phyloP scores from a whole-genome alignment of 1,140 invertebrate species.

The Triops cancriformis region DNA sequence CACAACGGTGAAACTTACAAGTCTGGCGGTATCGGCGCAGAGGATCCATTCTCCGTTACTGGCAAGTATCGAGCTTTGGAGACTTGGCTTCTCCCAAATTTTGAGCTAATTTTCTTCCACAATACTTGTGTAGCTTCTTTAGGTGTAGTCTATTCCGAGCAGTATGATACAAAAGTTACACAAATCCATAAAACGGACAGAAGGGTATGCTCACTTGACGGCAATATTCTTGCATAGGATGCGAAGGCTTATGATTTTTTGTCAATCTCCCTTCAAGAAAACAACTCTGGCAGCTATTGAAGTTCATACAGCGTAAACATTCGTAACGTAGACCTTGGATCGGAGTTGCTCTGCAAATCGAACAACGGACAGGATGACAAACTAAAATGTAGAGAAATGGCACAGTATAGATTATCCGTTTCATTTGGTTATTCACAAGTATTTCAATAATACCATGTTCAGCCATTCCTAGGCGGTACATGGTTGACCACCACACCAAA shows the following conservation, averaged over 20 bases:
- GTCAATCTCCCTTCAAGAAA: conserved; percentile 63
- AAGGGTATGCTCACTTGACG: conserved; percentile 40
- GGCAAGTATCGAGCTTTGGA: conserved; percentile 37
- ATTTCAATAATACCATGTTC: conserved; percentile 42
- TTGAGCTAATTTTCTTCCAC: conserved; percentile 40
- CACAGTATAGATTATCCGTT: not conserved
- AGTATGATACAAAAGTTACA: conserved; percentile 26
- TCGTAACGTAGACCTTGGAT: conserved; percentile 54
- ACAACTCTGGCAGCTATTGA: conserved; percentile 70
- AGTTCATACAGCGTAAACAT: conserved; percentile 63
- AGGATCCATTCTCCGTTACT: conserved; percentile 33
- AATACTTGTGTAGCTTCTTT: conserved; percentile 45
- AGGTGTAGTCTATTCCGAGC: conserved; percentile 40
- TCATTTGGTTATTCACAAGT: not conserved
- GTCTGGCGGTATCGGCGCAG: conserved; percentile 31
- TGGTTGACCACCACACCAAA: conserved; percentile 51
- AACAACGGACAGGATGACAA: conserved; percentile 48
- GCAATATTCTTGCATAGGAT: conserved; percentile 72
- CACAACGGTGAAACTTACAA: conserved; percentile 29
- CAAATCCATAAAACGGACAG: not conserved
- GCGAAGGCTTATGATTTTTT: conserved; percentile 62
- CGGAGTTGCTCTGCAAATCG: conserved; percentile 46
- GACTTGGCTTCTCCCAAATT: conserved; percentile 37
- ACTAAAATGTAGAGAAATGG: conserved; percentile 37
- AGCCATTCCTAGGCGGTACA: conserved; percentile 48